These are phyloP conservation scores for Asbolus verrucosus DNA, from an alignment of 1,140 invertebrate species.

Conservation along the genomic window DNA sequence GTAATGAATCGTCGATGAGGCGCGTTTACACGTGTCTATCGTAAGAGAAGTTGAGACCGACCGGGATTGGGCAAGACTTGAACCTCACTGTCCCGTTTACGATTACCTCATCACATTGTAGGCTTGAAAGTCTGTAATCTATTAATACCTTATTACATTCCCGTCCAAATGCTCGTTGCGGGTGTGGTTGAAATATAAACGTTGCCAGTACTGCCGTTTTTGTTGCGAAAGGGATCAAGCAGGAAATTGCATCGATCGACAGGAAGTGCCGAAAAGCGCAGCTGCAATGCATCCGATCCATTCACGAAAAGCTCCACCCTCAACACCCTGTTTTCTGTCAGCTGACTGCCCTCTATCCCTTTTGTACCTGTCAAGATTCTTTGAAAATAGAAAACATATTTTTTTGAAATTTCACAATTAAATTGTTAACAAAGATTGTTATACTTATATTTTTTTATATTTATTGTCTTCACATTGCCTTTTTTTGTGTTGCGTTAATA, in stretches of 20 bases:
- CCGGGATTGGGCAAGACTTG: constrained; percentile 41
- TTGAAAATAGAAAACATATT: no score
- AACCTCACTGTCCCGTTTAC: constrained; percentile 42
- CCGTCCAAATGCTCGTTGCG: no score
- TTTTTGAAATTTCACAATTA: no score
- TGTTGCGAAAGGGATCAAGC: constrained; percentile 39
- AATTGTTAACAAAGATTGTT: no score
- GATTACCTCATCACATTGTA: constrained; percentile 42
- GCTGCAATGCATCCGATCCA: constrained; percentile 20
- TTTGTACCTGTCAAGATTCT: no score
- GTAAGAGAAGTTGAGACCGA: constrained; percentile 40
- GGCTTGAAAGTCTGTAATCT: constrained; percentile 41
- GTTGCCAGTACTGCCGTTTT: not conserved
- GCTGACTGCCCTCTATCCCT: no score
- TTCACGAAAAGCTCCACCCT: constrained; percentile 8
- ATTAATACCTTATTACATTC: constrained; percentile 42
- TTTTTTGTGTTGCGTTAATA: no score
- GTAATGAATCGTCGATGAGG: constrained; percentile 41
- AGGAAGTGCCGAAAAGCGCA: constrained; percentile 34
- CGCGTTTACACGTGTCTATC: constrained; percentile 41
- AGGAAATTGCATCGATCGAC: constrained; percentile 41
- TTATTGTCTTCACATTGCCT: no score
- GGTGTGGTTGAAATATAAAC: constrained; percentile 24
- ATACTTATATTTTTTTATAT: no score
- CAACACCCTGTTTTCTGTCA: not conserved